Base-by-base conservation (phyloP, 2,888 invertebrate species). In the Aphidius colemani region DNA sequence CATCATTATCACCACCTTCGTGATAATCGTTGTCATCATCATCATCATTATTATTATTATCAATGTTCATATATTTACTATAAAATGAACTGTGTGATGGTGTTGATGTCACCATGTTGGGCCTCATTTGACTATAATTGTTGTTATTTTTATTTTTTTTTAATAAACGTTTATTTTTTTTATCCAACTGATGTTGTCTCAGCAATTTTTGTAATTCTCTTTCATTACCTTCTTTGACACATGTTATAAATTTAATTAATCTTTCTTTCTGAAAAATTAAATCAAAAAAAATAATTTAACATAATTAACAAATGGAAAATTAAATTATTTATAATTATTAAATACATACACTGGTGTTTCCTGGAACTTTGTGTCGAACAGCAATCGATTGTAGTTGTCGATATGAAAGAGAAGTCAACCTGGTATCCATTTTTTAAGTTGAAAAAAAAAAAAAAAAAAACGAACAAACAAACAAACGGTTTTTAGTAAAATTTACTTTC, bases 361-460 rank as follows among this genome's bases (percentile, higher is more conserved):
- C 78, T 51, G 80, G 80, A 9, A 80, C 74, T n/a, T 72, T 74
- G 50, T 79, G 75, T 62, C 71, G 69, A 30, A 75, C 67, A 57
- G 80, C 80, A 49, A 80, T 64, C 2, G 78, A 76, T 65, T 80
- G 80, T 50, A 80, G 71, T 67, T 80, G 78, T 66, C 78, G 79
- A 71, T 80, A 80, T 59, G 80, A 76, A 51, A 80, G 70, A 57
- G 70, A 67, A 43, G 74, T 68, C 51, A 80, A 30, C 5, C 30
- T 30, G 30, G 3, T 30, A 30, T 78, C 76, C 62, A 69, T 69
- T 63, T 67, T 71, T 18, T 1, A 18, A 18, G 13, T 18, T 18
- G 13, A 18, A 18, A 18, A 18, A 18, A 1, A 13, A 13, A 13
- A 18, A 1, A 18, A 18, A 18, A 1, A 18, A n/a, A n/a, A n/a